Percentiles rank a stretch among this genome's conserved stretches.
phyloP scores from a whole-genome alignment of 2,113 vertebrate species.

The Bothrops jararaca region DNA sequence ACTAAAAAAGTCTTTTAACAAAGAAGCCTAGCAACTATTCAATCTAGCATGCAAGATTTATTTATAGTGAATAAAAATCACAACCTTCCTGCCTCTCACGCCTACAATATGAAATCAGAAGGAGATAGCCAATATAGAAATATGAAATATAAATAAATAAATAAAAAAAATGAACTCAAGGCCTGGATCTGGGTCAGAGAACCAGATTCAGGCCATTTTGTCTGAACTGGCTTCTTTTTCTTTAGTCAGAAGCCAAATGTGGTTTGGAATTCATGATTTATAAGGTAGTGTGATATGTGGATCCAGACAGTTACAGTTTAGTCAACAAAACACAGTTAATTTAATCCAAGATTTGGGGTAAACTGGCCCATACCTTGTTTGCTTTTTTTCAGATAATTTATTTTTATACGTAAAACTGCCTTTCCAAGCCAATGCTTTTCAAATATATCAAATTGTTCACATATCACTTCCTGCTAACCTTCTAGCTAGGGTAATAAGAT shows the following conservation, averaged over 20 bases:
- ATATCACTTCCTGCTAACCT: neutral
- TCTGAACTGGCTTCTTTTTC: neutral
- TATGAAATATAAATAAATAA: neutral
- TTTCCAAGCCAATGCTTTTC: too few relatives aligned
- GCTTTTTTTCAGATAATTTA: neutral
- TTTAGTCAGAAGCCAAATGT: neutral
- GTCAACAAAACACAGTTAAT: neutral
- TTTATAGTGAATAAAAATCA: neutral
- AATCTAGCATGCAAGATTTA: neutral
- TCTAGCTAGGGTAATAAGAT: neutral
- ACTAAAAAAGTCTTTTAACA: neutral
- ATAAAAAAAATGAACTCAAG: neutral
- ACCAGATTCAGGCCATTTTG: neutral
- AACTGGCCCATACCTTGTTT: neutral
- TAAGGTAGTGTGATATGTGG: neutral
- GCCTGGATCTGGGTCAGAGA: too few relatives aligned
- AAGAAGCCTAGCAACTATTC: neutral
- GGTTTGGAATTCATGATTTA: neutral
- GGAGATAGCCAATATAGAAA: neutral
- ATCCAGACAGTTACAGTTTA: neutral
- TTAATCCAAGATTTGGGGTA: neutral
- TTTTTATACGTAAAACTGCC: neutral
- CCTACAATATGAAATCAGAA: neutral
- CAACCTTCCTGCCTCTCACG: neutral
- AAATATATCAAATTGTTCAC: neutral